Evolutionary conservation across 2,113 vertebrate species (phyloP).

Genomic region (Protobothrops mucrosquamatus): DNA sequence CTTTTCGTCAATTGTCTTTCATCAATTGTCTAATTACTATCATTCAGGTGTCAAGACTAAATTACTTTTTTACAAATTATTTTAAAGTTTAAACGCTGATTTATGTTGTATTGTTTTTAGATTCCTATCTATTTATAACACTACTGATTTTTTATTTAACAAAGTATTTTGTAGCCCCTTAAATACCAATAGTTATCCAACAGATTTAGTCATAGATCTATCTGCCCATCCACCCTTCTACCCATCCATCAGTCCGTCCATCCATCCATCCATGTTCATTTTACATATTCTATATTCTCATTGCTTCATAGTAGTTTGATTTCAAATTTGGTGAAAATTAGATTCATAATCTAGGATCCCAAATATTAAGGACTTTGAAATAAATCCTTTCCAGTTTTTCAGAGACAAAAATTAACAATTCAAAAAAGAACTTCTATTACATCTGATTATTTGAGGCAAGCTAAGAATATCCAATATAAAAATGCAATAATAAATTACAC

Average conservation of each 20-base stretch:
- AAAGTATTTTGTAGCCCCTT: not conserved
- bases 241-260: not conserved
- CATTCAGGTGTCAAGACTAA: not conserved
- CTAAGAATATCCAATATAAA: rapidly evolving
- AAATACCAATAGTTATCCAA: not conserved
- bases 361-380: not conserved
- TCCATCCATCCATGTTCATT: not conserved
- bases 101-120: not conserved
- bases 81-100: not conserved
- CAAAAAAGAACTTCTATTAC: not conserved
- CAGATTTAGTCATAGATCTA: not conserved
- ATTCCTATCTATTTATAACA: not conserved
- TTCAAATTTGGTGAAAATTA: conserved; percentile 1
- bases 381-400: not conserved
- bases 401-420: not conserved
- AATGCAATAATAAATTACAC: rapidly evolving
- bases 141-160: not conserved
- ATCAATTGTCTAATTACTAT: not conserved
- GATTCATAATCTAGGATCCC: not conserved
- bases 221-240: not conserved
- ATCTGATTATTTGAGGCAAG: rapidly evolving
- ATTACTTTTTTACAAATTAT: not conserved
- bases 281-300: not conserved
- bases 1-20: not conserved
- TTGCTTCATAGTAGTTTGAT: not conserved